phyloP scores from a whole-genome alignment of 2,113 vertebrate genomes.

The Panurus biarmicus region DNA sequence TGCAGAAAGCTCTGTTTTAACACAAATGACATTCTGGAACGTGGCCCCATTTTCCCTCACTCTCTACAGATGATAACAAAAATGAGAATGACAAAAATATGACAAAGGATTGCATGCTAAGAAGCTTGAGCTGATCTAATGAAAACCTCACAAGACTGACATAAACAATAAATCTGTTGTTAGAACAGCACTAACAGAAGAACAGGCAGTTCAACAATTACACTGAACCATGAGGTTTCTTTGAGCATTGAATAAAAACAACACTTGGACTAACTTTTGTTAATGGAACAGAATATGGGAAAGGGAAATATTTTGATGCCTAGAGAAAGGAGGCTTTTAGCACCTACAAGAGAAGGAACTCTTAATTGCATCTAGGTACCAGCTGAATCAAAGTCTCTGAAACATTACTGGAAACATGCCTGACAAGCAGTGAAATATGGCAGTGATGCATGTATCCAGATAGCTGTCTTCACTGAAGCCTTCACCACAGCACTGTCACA shows the following conservation, averaged over 20 bases:
- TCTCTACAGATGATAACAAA: background rate
- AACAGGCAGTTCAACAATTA: background rate
- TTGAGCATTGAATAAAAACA: background rate
- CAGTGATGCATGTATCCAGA: background rate
- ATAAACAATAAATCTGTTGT: background rate
- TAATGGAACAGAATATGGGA: background rate
- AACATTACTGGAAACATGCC: background rate
- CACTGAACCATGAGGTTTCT: background rate
- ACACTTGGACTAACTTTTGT: background rate
- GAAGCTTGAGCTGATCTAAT: background rate
- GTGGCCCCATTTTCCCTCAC: background rate
- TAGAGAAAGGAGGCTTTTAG: background rate
- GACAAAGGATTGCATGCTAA: background rate
- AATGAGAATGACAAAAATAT: background rate
- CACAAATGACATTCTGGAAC: background rate
- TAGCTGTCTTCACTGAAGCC: background rate
- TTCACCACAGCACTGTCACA: background rate
- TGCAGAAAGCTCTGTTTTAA: background rate
- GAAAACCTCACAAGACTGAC: background rate
- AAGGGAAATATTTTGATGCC: background rate
- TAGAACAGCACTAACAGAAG: background rate
- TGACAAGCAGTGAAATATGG: background rate
- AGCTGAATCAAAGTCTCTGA: background rate
- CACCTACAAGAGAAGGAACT: background rate
- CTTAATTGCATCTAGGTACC: background rate